Evolutionary conservation across 2,888 invertebrate genomes (phyloP), one percentile per base, ranked within the genome.

Genomic region (Epistrophe grossulariae): DNA sequence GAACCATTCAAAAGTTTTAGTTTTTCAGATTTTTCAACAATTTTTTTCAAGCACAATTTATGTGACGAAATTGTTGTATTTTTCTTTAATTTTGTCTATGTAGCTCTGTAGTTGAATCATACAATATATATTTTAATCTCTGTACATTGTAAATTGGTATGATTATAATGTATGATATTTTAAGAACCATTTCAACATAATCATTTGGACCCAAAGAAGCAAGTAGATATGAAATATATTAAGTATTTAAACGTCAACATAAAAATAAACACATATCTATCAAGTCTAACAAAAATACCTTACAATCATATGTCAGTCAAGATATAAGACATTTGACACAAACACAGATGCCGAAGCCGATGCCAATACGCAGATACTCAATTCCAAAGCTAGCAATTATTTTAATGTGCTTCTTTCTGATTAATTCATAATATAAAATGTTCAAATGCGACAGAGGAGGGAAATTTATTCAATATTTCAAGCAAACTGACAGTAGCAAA

Each of bases 351-450:
- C 50, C 62, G 35, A 35, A 35, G 38, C 48, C 50, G 13, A 68
- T 50, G 50, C 50, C 62, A 19, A 28, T 66, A 60, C 15, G 1
- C 5, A 13, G 2, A n/a, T n/a, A n/a, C n/a, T 66, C 31, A 50
- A 31, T 66, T 66, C 35, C 35, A 66, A 68, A 50, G 68, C 35
- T 6, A 50, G 52, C 68, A 68, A 68, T 68, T 68, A 68, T 68
- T 50, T 68, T 68, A 68, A 68, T 68, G 35, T 66, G 66, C 19
- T 50, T 50, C 9, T 68, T 50, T 50, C 9, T 68, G 52, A 50
- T 38, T 68, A 50, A 50, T 68, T 68, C 35, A 68, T 66, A 31
- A 35, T 35, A 35, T 2, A 24, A 24, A 24, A 35, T 35, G 35
- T 9, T 28, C 15, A 28, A 28, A 24, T 35, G 19, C 62, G 31